phyloP scores from a whole-genome alignment of 53 echinoderm and acorn worm species.

The Mesocentrotus franciscanus region DNA sequence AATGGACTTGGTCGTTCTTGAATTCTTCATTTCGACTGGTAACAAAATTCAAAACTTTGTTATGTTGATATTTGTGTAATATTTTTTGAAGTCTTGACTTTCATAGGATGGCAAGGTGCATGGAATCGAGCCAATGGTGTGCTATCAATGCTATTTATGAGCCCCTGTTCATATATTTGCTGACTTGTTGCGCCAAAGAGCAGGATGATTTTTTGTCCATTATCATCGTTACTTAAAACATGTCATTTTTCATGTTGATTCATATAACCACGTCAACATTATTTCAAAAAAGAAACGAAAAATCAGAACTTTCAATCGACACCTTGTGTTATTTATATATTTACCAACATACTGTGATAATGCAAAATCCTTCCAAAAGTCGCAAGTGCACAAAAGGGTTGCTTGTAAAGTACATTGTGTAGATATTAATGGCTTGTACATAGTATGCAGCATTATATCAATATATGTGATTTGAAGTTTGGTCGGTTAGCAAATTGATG shows the following conservation, averaged over 20 bases:
- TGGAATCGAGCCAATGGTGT: background rate
- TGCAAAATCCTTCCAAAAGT: slow-evolving; percentile 42
- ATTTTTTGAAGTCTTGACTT: background rate
- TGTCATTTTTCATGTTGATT: background rate
- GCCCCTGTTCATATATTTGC: background rate
- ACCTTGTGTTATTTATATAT: slow-evolving; percentile 25
- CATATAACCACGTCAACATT: background rate
- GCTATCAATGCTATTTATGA: background rate
- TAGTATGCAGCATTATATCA: slow-evolving; percentile 2
- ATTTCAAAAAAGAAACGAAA: background rate
- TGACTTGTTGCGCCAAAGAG: background rate
- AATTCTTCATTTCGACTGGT: background rate
- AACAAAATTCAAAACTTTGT: background rate
- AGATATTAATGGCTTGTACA: background rate
- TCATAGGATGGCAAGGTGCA: background rate
- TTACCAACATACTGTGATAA: background rate
- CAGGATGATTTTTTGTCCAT: background rate
- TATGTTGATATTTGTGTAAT: background rate
- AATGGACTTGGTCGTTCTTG: background rate
- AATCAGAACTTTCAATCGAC: background rate
- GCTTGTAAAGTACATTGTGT: background rate
- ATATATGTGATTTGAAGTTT: background rate
- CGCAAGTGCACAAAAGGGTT: slow-evolving; percentile 45
- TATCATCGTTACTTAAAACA: background rate
- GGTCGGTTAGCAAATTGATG: background rate